These are phyloP conservation scores for Hippocampus zosterae DNA, from an alignment of 2,113 vertebrate genomes.

Conservation along the genomic window DNA sequence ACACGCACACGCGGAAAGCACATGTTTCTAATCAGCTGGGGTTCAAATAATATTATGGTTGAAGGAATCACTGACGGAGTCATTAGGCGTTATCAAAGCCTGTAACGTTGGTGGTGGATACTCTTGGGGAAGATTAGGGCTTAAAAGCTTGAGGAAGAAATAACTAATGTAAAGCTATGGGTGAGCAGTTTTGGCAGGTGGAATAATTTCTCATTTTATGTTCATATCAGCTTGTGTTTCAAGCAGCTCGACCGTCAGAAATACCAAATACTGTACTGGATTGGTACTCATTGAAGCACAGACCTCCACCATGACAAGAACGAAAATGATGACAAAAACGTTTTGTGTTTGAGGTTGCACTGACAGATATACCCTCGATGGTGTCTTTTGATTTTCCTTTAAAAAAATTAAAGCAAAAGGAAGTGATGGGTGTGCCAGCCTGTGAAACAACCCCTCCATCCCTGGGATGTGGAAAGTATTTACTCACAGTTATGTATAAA, in stretches of 20 bases:
- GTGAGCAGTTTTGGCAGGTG: conserved; percentile 48
- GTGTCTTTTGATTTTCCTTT: too few relatives aligned
- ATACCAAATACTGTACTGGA: conserved; percentile 22
- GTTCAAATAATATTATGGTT: conserved; percentile 56
- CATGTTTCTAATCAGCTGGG: conserved; percentile 63
- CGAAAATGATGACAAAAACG: too few relatives aligned
- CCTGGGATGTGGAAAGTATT: background rate
- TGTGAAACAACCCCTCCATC: background rate
- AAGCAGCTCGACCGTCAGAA: conserved; percentile 1
- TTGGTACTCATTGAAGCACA: background rate
- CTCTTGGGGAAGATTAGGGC: conserved; percentile 13
- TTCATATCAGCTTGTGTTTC: conserved; percentile 31
- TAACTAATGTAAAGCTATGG: conserved; percentile 44
- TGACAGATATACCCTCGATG: too few relatives aligned
- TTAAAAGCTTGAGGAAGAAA: conserved; percentile 42
- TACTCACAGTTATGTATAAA: background rate
- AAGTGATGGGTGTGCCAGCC: background rate
- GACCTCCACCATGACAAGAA: background rate
- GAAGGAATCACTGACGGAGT: conserved; percentile 39
- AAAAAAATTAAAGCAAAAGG: background rate
- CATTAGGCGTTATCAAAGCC: conserved; percentile 59
- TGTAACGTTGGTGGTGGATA: conserved; percentile 18
- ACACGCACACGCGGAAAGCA: conserved; percentile 44
- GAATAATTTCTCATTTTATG: conserved; percentile 30
- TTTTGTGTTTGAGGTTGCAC: too few relatives aligned